Evolutionary conservation across 1,140 invertebrate genomes (phyloP), one percentile per base, ranked within the genome.

Genomic region (Hydropsyche tenuis): DNA sequence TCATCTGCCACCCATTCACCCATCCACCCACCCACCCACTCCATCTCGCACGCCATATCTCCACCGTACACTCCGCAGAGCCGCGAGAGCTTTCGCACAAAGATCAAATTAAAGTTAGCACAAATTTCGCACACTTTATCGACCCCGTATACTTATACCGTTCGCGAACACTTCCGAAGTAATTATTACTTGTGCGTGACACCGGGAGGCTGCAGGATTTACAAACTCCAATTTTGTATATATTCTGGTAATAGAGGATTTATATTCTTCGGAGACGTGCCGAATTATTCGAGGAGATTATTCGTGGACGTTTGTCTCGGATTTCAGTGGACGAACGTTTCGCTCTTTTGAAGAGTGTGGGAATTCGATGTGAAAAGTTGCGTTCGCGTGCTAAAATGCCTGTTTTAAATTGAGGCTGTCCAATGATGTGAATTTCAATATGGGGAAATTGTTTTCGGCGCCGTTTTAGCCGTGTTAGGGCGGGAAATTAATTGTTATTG

Each of bases 41-140:
- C 46, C 30, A 37, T 37, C 3, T 37, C 30, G 30, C 9, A 37
- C 9, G 9, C 9, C 9, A 37, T 37, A 37, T 4, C 30, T n/a
- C 30, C 30, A 4, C 30, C 9, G 9, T 9, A 37, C 9, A 37
- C 30, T 37, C 30, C 9, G 9, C 3, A 37, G 3, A 37, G 30
- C 30, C 18, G 3, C 14, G 4, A 11, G 16, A n/a, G 42, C 63
- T 1, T 65, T 43, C 30, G 30, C 30, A 65, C 63, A 65, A 65
- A 65, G 63, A 65, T 65, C 63, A 65, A 65, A 65, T 65, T 65
- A 65, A 65, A 65, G 63, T 65, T 65, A 43, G 12, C 56, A 23
- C 63, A 45, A 43, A 65, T 65, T 65, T 45, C 63, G 56, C 56
- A 60, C 56, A 43, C 63, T 65, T 65, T 43, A 45, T 65, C 63